Evolutionary conservation across 2,888 invertebrate genomes (phyloP), one percentile per base, ranked within the genome.

Genomic region (Cryptosula pallasiana): DNA sequence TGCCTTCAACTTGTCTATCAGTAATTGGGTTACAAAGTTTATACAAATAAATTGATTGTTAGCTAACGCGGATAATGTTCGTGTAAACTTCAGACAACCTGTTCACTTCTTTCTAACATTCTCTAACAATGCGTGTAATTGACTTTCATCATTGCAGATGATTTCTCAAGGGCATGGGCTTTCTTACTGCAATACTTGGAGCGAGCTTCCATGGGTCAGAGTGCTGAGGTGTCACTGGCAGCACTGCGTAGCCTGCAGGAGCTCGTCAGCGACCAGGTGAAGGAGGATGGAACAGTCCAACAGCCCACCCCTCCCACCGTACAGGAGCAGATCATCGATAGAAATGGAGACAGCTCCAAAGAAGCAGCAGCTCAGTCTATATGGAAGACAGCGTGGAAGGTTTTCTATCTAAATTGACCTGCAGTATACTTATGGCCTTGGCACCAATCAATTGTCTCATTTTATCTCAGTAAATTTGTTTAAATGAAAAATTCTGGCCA

Each of bases 181-280:
- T 89, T 95, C 1, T 88, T 99, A 25, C 87, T 99, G 55, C 94
- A 95, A 80, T 96, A 95, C 80, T 93, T 99, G 80, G 83, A 84
- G 75, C 76, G 76, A 20, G 79, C 83, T 23, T 95, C 97, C 0
- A 87, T 94, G 69, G 91, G 92, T 79, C 92, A 91, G 84, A 98
- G 95, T 84, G 94, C 94, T 73, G 98, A 99, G 88, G 83, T 87
- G 55, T 95, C 97, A 0, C 88, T 98, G 78, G 95, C 97, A 1
- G 96, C 97, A 0, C 86, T 99, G 5, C 96, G 97, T 86, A 95
- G 96, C 20, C 93, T 98, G 85, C 97, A 98, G 87, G 97, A 98
- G 70, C 25, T 70, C n/a, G 63, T 63, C 32, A 63, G 27, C 32
- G 63, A 32, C 9, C 63, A 20, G 63, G 63, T 27, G 13, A 27